Evolutionary conservation across 2,113 vertebrate species (phyloP), one percentile per base, ranked within the genome.

Genomic region (Gila orcuttii): DNA sequence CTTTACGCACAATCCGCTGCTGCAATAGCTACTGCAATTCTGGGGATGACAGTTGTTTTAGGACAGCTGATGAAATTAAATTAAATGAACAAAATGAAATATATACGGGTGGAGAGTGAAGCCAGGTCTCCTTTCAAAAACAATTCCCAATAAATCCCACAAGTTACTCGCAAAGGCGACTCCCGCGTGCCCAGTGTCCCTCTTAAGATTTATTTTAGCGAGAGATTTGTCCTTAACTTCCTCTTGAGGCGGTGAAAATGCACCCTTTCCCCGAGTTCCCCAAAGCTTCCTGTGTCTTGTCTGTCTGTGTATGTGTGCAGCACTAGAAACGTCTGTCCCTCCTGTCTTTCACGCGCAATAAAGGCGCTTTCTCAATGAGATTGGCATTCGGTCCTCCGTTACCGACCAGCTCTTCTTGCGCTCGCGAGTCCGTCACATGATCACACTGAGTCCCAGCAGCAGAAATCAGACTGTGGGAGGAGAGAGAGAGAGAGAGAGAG

Each of bases 381-480:
- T 86, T 88, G 90, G 86, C 88, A 84, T 85, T 89, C 87, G 87
- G 85, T 90, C 88, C 81, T 87, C 85, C 82, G 86, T 84, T 84
- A 89, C 88, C 79, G 89, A 87, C 82, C 88, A 86, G 88, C 85
- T 86, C 84, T 23, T 87, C 87, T 81, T 87, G 89, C 77, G 89
- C 89, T 88, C 85, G 76, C 87, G 42, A 87, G 85, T 74, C 59
- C 78, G 82, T 91, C 91, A 91, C 91, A 87, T 92, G 91, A 89
- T 83, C 86, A 76, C 86, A 76, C 84, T 60, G 82, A 86, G 86
- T 86, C 68, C 87, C 88, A 76, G 83, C 74, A 83, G 85, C 60
- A 84, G 57, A 80, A 83, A 73, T 82, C 60, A 78, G 82, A 76
- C 75, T 82, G 87, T 84, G 82, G 75, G 79, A 81, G 83, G 62